phyloP scores from a whole-genome alignment of 2,888 invertebrate genomes.

The Tipula lateralis region DNA sequence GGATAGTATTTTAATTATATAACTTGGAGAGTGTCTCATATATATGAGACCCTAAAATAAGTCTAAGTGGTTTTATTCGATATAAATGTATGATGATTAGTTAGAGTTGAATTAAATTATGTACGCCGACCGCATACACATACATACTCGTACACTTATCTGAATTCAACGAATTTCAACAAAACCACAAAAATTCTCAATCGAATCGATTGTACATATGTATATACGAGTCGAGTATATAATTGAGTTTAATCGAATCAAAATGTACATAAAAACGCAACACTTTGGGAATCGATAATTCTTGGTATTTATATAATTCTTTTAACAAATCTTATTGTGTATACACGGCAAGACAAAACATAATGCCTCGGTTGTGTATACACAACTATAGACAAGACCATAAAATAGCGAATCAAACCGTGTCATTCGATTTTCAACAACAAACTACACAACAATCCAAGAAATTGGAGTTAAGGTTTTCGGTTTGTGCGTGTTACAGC shows the following conservation, averaged over 20 bases:
- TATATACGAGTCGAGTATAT: neutral
- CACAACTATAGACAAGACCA: neutral
- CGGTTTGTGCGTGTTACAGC: constrained; percentile 11
- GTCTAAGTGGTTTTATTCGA: neutral
- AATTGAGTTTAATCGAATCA: constrained; percentile 19
- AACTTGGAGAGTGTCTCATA: neutral
- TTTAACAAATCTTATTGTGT: neutral
- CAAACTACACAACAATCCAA: neutral
- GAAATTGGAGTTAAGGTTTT: constrained; percentile 14
- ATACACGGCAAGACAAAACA: constrained; percentile 6
- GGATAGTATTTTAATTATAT: neutral
- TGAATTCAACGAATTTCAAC: constrained; percentile 13
- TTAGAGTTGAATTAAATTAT: neutral
- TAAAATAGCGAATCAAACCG: constrained; percentile 11
- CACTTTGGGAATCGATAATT: neutral
- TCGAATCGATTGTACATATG: neutral
- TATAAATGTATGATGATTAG: neutral
- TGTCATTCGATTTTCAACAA: neutral
- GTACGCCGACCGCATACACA: neutral
- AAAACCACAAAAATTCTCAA: constrained; percentile 20
- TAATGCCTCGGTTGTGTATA: neutral
- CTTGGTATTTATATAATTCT: neutral
- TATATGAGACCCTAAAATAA: neutral
- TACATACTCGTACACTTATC: too few relatives aligned
- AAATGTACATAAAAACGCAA: neutral